Percentiles rank a stretch among this genome's conserved stretches.
Conservation (phyloP, 2,888 invertebrate genomes). For the Cataglyphis rosenhaueri region DNA sequence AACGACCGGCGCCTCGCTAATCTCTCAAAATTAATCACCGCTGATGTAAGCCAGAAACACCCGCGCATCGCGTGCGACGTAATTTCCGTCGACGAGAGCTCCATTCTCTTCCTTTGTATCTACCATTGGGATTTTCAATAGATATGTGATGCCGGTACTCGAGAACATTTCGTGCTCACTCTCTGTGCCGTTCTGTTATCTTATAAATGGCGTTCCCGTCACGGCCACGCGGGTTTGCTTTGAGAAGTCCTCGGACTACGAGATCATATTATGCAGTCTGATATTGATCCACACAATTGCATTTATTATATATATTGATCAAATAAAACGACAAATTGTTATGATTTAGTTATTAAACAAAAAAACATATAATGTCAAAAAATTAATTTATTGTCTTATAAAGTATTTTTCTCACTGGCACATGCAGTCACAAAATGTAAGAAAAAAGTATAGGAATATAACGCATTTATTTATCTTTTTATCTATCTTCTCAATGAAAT, state of each 20-base stretch:
- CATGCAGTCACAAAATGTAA: background rate
- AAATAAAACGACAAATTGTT: background rate
- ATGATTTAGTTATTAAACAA: background rate
- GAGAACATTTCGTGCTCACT: constrained; percentile 31
- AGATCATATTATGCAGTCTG: constrained; percentile 8
- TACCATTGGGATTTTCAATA: constrained; percentile 52
- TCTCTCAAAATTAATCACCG: constrained; percentile 78
- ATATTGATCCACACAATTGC: background rate
- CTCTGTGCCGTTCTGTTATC: constrained; percentile 16
- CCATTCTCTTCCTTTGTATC: constrained; percentile 52
- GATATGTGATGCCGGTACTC: constrained; percentile 23
- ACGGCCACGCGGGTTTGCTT: constrained; percentile 12
- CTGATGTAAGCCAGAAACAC: constrained; percentile 65
- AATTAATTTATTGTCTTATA: background rate
- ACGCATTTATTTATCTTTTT: background rate
- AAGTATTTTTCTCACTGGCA: background rate
- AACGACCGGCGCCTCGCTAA: constrained; percentile 73
- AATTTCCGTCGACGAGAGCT: constrained; percentile 54
- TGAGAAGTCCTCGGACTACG: background rate
- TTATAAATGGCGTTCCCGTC: constrained; percentile 28
- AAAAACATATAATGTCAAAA: background rate
- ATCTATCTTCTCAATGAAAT: constrained; percentile 9
- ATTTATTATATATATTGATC: background rate
- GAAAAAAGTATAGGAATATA: background rate
- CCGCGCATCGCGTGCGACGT: constrained; percentile 54